A percentile compares a stretch with the other conserved stretches of the same genome.
Conservation (phyloP, 2,797 vertebrate genomes). For the Synanceia verrucosa region DNA sequence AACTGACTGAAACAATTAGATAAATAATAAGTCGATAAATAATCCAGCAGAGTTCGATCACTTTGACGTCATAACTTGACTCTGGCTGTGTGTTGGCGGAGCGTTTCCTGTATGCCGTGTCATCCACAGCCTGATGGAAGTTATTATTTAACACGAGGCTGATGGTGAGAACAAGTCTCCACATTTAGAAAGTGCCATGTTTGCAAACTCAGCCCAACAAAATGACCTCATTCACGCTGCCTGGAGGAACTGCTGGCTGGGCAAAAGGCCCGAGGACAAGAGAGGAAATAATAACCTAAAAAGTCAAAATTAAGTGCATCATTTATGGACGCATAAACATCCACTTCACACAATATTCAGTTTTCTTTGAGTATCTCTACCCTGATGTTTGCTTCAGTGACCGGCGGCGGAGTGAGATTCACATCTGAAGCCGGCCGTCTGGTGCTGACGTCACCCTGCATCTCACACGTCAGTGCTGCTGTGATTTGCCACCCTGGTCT, state of each 20-base stretch:
- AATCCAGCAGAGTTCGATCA: background rate
- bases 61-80: conserved; percentile 1
- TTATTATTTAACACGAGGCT: conserved; percentile 34
- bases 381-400: conserved; percentile 14
- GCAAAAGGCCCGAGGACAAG: conserved; percentile 42
- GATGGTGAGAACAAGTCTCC: conserved; percentile 52
- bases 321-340: background rate
- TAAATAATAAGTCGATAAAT: no score
- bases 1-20: background rate
- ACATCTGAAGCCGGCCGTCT: conserved; percentile 30
- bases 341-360: background rate
- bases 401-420: conserved; percentile 25
- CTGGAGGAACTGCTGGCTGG: conserved; percentile 48
- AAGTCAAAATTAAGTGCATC: background rate
- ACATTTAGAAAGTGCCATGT: conserved; percentile 69
- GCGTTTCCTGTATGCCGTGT: conserved; percentile 7
- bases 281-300: conserved; percentile 19
- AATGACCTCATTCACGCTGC: conserved; percentile 65
- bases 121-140: conserved; percentile 42
- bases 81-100: conserved; percentile 1
- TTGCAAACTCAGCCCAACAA: conserved; percentile 54
- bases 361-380: background rate
- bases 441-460: conserved; percentile 56
- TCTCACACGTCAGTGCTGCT: conserved; percentile 52
- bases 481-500: conserved; percentile 56